Percentiles rank a stretch among this genome's conserved stretches.
Conservation (phyloP, 2,888 invertebrate species). For the Psococerastis gibbosa region DNA sequence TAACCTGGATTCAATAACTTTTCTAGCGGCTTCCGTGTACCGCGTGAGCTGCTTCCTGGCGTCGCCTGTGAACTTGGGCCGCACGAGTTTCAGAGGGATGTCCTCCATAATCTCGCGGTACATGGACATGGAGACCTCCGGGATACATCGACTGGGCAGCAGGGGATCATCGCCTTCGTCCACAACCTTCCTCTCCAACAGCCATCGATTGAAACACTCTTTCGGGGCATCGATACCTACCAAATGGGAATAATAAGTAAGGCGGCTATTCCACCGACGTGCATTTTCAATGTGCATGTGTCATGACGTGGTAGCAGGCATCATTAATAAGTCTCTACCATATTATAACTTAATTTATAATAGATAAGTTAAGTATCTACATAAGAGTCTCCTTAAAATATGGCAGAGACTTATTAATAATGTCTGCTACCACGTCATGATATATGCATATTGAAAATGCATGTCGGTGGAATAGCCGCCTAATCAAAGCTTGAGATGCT, state of each 20-base stretch:
- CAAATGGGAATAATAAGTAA: neutral
- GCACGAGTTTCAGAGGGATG: slow-evolving; percentile 87
- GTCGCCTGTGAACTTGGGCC: slow-evolving; percentile 89
- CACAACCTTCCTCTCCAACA: slow-evolving; percentile 85
- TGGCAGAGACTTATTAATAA: too few relatives aligned
- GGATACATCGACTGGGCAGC: slow-evolving; percentile 76
- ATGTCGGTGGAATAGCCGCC: too few relatives aligned
- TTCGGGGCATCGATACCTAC: slow-evolving; percentile 76
- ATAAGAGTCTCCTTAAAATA: too few relatives aligned
- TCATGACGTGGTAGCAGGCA: too few relatives aligned
- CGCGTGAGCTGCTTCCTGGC: slow-evolving; percentile 82
- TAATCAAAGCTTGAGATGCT: too few relatives aligned
- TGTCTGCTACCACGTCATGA: too few relatives aligned
- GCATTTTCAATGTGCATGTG: too few relatives aligned
- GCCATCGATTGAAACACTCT: slow-evolving; percentile 91
- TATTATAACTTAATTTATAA: too few relatives aligned
- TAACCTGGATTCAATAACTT: slow-evolving; percentile 74
- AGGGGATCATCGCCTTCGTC: slow-evolving; percentile 81
- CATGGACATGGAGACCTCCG: slow-evolving; percentile 87
- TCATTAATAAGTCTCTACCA: too few relatives aligned
- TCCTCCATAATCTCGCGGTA: slow-evolving; percentile 96
- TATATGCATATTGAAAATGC: too few relatives aligned
- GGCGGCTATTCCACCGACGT: too few relatives aligned
- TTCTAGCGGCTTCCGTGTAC: slow-evolving; percentile 93
- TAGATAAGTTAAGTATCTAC: too few relatives aligned